Conservation (phyloP, 1,140 invertebrate genomes). For the Cydia fagiglandana region DNA sequence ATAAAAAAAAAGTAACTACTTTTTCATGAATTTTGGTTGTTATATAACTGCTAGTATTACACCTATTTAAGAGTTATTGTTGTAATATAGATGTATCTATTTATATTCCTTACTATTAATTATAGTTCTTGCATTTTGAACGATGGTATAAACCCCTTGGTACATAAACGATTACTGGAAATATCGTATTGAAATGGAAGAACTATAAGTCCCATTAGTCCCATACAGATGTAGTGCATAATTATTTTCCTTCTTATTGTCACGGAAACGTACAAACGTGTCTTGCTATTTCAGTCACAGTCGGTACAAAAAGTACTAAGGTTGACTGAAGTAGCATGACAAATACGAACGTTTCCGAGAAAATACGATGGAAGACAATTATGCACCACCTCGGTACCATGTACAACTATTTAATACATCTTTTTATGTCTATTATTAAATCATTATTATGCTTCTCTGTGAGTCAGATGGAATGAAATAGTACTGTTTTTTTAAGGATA, state of each 20-base stretch:
- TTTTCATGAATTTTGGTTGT: constrained; percentile 47
- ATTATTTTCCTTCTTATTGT: too few species aligned
- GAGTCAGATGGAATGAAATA: constrained; percentile 39
- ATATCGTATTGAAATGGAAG: not conserved
- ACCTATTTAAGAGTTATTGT: constrained; percentile 49
- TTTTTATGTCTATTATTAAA: constrained; percentile 16
- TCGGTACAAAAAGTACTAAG: too few species aligned
- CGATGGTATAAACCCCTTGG: not conserved
- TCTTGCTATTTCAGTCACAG: too few species aligned
- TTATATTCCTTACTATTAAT: constrained; percentile 42
- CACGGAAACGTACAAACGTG: too few species aligned
- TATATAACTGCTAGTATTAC: constrained; percentile 44
- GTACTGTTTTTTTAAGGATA: constrained; percentile 47
- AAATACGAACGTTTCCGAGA: too few species aligned
- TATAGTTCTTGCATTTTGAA: constrained; percentile 5
- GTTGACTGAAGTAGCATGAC: too few species aligned
- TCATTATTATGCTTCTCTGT: constrained; percentile 36
- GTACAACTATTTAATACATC: not conserved
- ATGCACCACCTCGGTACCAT: not conserved
- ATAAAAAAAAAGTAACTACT: constrained; percentile 47
- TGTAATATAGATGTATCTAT: constrained; percentile 49
- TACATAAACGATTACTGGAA: not conserved
- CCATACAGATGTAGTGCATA: too few species aligned
- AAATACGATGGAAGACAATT: too few species aligned
- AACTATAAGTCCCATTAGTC: not conserved